Evolutionary conservation across 2,888 invertebrate genomes (phyloP).

Genomic region (Ferrisia virgata): DNA sequence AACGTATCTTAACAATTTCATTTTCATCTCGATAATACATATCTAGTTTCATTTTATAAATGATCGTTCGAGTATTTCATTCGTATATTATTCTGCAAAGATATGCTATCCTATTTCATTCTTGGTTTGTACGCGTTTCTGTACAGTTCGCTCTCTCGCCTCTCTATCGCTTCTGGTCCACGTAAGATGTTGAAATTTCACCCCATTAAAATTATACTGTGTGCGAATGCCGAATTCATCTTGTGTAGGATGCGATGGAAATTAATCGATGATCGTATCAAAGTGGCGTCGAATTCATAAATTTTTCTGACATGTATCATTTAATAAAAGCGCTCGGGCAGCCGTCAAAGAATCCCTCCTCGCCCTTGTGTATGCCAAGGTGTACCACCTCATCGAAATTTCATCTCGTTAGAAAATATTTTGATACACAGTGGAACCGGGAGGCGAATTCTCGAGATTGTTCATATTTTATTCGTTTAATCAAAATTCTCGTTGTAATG

Average conservation of each 20-base stretch:
- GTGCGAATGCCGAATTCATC: background rate
- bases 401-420: too few species aligned
- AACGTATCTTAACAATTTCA: background rate
- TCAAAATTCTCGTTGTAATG: too few species aligned
- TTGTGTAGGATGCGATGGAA: background rate
- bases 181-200: background rate
- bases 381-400: too few species aligned
- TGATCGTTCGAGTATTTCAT: background rate
- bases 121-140: too few species aligned
- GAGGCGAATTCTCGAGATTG: too few species aligned
- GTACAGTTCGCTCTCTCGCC: background rate
- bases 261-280: slow-evolving; percentile 6
- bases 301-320: background rate
- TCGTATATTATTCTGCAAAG: too few species aligned
- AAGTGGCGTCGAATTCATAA: background rate
- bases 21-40: background rate
- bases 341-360: too few species aligned
- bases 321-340: background rate
- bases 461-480: too few species aligned
- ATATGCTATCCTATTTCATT: too few species aligned
- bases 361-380: too few species aligned
- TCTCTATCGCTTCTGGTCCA: background rate
- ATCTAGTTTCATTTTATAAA: slow-evolving; percentile 6
- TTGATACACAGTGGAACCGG: too few species aligned
- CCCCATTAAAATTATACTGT: background rate